Conservation (phyloP, 2,113 vertebrate species). For the Nycticryphes semicollaris region DNA sequence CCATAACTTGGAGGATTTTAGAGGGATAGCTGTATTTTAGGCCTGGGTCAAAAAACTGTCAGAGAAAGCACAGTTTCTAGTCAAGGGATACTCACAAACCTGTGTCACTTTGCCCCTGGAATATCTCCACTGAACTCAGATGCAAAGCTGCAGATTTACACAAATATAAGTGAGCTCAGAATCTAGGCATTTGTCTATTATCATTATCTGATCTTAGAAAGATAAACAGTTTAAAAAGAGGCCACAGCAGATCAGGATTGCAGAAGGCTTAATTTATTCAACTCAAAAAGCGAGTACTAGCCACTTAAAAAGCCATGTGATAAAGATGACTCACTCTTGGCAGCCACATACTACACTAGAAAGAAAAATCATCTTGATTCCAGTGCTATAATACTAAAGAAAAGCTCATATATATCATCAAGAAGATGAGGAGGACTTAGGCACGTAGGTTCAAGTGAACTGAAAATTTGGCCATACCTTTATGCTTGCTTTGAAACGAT, state of each 20-base stretch:
- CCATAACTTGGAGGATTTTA: not conserved
- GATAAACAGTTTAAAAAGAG: not conserved
- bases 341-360: not conserved
- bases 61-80: not conserved
- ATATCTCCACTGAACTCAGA: not conserved
- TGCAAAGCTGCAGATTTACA: not conserved
- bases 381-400: not conserved
- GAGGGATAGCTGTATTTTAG: not conserved
- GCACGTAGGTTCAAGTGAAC: not conserved
- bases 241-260: not conserved
- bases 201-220: not conserved
- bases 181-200: not conserved
- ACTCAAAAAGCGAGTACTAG: not conserved
- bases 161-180: not conserved
- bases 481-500: not conserved
- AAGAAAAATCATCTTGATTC: not conserved
- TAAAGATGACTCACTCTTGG: conserved; percentile 12
- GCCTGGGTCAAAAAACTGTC: not conserved
- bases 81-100: not conserved
- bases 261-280: not conserved
- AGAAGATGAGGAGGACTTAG: not conserved
- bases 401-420: not conserved
- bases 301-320: not conserved
- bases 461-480: not conserved
- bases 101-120: not conserved